Base-by-base conservation (phyloP, 2,113 vertebrate genomes). In the Epinephelus cyanopodus region DNA sequence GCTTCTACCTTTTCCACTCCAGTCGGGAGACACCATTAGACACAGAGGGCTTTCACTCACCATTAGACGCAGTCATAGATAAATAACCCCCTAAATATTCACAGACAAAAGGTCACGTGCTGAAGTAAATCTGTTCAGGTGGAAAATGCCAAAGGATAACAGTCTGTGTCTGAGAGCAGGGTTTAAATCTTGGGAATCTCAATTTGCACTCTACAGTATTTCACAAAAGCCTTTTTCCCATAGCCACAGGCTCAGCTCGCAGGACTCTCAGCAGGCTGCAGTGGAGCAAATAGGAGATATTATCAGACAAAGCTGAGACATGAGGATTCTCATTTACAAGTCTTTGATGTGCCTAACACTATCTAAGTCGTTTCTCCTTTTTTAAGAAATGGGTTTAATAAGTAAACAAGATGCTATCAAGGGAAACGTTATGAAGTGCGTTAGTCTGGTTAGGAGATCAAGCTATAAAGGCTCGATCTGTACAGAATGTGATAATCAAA, bases 61-160 rank as follows among this genome's bases (percentile, higher is more conserved):
- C 82, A 79, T 90, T 78, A 86, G 58, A 82, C 21, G 3, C 84
- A 79, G 87, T 77, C 86, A 88, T 29, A 79, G 81, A 79, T 85
- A 88, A 83, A 91, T 86, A 90, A 90, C 53, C 60, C 73, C 58
- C 84, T 82, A 74, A 88, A 91, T 86, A 88, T 87, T 87, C 82
- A 76, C 77, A 89, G 73, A 84, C 57, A 81, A 83, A 92, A 85
- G 77, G 81, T 79, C 75, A 84, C 2, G 5, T 74, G 74, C 54
- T 73, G 60, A 74, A 75, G 76, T 86, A 81, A 83, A 91, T 87
- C 71, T 86, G 69, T 74, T 84, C 58, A 69, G 74, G 60, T 87
- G 69, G 85, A 83, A 92, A 87, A 92, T 88, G 69, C 71, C 89
- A 87, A 84, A 81, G 71, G 74, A 84, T 75, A 90, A 82, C 61